Conservation (phyloP, 2,797 vertebrate species). For the Leptodactylus fallax region DNA sequence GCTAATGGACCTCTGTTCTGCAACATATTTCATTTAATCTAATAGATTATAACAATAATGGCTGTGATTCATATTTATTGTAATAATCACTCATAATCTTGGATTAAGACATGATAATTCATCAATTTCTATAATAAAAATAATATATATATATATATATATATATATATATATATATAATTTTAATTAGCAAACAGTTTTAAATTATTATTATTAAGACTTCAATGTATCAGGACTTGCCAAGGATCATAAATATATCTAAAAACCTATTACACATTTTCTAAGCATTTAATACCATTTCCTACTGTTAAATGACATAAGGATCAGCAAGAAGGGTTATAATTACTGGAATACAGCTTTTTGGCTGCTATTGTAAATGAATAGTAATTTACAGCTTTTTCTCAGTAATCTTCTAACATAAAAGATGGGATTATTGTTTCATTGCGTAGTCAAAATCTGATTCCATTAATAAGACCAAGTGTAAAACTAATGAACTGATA, state of each 20-base stretch:
- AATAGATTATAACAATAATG: too few relatives aligned
- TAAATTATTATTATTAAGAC: constrained; percentile 22
- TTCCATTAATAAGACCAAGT: background rate
- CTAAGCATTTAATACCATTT: constrained; percentile 14
- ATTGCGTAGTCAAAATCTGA: background rate
- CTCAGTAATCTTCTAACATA: background rate
- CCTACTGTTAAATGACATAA: constrained; percentile 24
- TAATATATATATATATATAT: too few relatives aligned
- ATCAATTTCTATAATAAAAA: too few relatives aligned
- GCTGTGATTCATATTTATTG: too few relatives aligned
- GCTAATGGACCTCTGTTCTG: too few relatives aligned
- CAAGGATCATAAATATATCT: constrained; percentile 1
- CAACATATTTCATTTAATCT: too few relatives aligned
- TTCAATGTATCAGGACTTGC: background rate
- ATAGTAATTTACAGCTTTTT: background rate
- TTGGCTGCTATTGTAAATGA: constrained; percentile 3
- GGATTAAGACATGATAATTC: too few relatives aligned
- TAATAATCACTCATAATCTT: too few relatives aligned
- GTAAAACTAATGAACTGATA: background rate
- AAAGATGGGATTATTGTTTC: background rate
- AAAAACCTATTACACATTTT: constrained; percentile 12
- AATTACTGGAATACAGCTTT: constrained; percentile 16
- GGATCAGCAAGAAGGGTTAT: constrained; percentile 24
- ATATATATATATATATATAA: too few relatives aligned
- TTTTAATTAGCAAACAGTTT: constrained; percentile 5